phyloP scores from a whole-genome alignment of 2,888 invertebrate species.

The Schrankia costaestrigalis region DNA sequence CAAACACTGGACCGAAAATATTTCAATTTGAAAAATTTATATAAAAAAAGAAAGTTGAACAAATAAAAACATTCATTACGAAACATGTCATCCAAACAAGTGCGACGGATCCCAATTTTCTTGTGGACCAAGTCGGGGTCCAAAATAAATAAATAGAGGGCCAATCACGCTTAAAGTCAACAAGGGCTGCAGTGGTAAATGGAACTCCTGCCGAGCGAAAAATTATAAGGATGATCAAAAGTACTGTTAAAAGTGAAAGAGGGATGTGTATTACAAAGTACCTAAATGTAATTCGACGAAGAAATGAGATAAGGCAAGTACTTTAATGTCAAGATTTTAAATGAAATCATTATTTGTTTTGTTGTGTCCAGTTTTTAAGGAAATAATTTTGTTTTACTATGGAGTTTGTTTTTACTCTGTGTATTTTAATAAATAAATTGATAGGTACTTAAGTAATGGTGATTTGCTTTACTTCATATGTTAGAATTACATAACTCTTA shows the following conservation, averaged over 20 bases:
- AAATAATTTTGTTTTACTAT: no score
- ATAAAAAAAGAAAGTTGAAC: conserved; percentile 8
- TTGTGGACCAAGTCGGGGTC: conserved; percentile 28
- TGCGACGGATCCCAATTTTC: conserved; percentile 32
- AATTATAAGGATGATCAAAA: conserved; percentile 25
- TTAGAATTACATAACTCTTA: no score
- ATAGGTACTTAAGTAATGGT: no score
- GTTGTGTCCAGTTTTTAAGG: no score
- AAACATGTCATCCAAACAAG: conserved; percentile 32
- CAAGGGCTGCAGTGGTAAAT: conserved; percentile 29
- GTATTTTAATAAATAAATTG: no score
- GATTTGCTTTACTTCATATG: no score
- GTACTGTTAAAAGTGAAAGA: conserved; percentile 7
- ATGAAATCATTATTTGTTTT: no score
- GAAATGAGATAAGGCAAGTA: not conserved
- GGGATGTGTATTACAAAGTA: conserved; percentile 1
- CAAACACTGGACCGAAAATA: conserved; percentile 4
- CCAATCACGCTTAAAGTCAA: conserved; percentile 35
- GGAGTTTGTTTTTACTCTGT: no score
- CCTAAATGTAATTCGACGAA: not conserved
- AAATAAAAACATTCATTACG: conserved; percentile 38
- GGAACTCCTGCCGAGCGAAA: conserved; percentile 27
- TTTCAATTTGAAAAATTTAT: conserved; percentile 10
- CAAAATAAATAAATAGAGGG: conserved; percentile 36
- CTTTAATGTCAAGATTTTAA: no score